Base-by-base conservation (phyloP, 1,140 invertebrate genomes). In the Lerema accius region DNA sequence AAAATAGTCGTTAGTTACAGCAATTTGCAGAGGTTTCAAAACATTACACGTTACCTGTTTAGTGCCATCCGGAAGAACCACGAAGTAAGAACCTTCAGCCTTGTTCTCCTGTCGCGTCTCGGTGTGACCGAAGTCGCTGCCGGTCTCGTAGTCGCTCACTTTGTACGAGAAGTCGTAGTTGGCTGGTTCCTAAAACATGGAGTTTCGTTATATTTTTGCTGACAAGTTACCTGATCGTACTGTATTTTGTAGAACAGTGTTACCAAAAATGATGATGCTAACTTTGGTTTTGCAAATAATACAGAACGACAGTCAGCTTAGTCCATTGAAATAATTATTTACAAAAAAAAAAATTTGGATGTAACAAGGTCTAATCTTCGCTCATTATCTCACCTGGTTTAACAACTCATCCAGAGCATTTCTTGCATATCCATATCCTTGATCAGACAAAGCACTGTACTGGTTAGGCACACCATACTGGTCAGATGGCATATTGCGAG, bases 141-240 rank as follows among this genome's bases (percentile, higher is more conserved):
- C 95, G 3, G 91, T 93, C 28, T 90, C 89, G 48, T 92, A 92
- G 70, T 95, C 95, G 81, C 94, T 94, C 14, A 96, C 95, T 71
- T 94, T 92, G 82, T 95, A 96, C 63, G 94, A 92, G 86, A 95
- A 96, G 63, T 95, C 92, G 80, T 96, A 96, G 79, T 94, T 95
- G 23, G 94, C 94, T 67, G 94, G 93, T 68, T 94, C 90, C 90
- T 91, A 62, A 5, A 53, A 67, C 3, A n/a, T n/a, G n/a, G n/a
- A n/a, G n/a, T n/a, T n/a, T n/a, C n/a, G n/a, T n/a, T 35, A 15
- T 37, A 40, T 51, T 39, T 28, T 26, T 23, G 2, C 19, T 3
- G 19, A 23, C 19, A 23, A 23, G 19, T 23, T 5, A 23, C 19
- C 5, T 23, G 19, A 23, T 23, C 2, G 19, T n/a, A n/a, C n/a